Conservation (phyloP, 1,140 invertebrate species). For the Orius laevigatus region DNA sequence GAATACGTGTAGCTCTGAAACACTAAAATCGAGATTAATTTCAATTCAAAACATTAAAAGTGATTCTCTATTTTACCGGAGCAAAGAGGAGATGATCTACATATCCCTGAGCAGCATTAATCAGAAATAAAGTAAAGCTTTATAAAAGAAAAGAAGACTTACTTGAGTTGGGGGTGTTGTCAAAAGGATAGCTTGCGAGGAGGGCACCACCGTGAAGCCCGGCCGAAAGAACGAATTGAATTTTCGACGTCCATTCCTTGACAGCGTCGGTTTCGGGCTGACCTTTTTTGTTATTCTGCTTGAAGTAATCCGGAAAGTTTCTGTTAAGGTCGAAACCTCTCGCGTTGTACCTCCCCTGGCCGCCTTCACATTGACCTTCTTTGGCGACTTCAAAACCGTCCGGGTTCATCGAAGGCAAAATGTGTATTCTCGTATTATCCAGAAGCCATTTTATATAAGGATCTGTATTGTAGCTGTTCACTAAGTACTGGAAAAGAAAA, state of each 20-base stretch:
- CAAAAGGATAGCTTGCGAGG: constrained; percentile 83
- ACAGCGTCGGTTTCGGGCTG: constrained; percentile 90
- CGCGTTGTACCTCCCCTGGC: constrained; percentile 67
- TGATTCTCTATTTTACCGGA: constrained; percentile 40
- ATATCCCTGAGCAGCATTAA: constrained; percentile 37
- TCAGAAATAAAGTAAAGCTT: neutral
- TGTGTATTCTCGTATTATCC: constrained; percentile 79
- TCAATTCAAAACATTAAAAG: neutral
- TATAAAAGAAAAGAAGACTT: constrained; percentile 31
- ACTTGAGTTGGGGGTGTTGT: constrained; percentile 82
- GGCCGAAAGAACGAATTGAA: constrained; percentile 80
- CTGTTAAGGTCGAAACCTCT: constrained; percentile 77
- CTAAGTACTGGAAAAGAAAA: constrained; percentile 46
- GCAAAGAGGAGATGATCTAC: constrained; percentile 61
- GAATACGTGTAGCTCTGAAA: constrained; percentile 27
- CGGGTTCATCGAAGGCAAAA: constrained; percentile 84
- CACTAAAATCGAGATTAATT: constrained; percentile 16
- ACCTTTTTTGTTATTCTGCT: constrained; percentile 61
- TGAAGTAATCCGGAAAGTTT: constrained; percentile 87
- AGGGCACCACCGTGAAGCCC: constrained; percentile 83
- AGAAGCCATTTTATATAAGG: constrained; percentile 68
- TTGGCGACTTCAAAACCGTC: constrained; percentile 76
- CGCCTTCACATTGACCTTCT: constrained; percentile 72
- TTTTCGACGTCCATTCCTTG: constrained; percentile 83
- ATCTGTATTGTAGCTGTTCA: constrained; percentile 63